Conservation (phyloP, 2,797 vertebrate species). For the Danio aesculapii region DNA sequence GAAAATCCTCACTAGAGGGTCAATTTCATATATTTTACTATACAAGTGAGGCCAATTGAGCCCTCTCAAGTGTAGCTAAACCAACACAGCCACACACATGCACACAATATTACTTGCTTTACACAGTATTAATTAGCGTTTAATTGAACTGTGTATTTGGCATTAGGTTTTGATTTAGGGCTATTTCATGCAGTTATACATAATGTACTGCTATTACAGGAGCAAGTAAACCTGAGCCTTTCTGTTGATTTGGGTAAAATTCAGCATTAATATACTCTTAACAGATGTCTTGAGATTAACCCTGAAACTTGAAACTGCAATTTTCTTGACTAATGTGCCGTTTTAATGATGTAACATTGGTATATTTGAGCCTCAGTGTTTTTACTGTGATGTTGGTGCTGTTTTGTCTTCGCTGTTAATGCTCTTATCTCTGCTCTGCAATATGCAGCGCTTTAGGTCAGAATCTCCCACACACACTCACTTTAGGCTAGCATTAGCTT, state of each 20-base stretch:
- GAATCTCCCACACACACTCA: conserved; percentile 50
- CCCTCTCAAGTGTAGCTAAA: too few species aligned
- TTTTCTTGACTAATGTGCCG: conserved; percentile 28
- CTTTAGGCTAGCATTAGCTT: conserved; percentile 37
- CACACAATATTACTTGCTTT: too few species aligned
- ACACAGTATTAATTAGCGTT: too few species aligned
- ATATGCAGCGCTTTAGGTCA: conserved; percentile 64
- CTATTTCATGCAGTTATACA: too few species aligned
- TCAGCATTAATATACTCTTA: not conserved
- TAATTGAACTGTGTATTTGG: too few species aligned
- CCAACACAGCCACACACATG: too few species aligned
- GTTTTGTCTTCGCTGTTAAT: conserved; percentile 68
- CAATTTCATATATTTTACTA: too few species aligned
- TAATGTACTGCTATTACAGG: too few species aligned
- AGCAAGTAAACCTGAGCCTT: not conserved
- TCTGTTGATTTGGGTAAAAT: not conserved
- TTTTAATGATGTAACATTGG: conserved; percentile 4
- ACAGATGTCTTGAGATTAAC: not conserved
- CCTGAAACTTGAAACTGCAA: not conserved
- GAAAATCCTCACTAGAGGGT: too few species aligned
- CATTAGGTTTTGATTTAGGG: too few species aligned
- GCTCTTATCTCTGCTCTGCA: conserved; percentile 76
- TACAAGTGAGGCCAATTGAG: too few species aligned
- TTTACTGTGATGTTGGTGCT: conserved; percentile 41
- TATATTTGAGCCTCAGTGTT: conserved; percentile 60